Conservation (phyloP, 2,113 vertebrate genomes). For the Anoplopoma fimbria region DNA sequence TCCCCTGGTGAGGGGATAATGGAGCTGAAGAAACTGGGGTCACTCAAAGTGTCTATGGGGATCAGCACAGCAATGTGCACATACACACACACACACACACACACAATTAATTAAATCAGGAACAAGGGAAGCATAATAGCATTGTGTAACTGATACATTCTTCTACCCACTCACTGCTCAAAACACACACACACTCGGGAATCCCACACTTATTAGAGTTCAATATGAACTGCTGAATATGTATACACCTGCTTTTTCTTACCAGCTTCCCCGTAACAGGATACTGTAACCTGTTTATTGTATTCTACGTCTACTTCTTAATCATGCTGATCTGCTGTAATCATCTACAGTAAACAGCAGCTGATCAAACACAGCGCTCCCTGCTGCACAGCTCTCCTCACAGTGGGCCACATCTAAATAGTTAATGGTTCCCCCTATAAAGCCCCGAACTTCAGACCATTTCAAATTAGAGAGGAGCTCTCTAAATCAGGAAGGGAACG, state of each 20-base stretch:
- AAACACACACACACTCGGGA: conserved; percentile 28
- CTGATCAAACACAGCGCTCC: conserved; percentile 65
- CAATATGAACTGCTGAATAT: conserved; percentile 28
- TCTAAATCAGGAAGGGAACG: conserved; percentile 62
- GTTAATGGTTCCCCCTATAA: conserved; percentile 69
- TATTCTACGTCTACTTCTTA: conserved; percentile 27
- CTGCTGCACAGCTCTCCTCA: conserved; percentile 39
- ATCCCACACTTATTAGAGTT: conserved; percentile 27
- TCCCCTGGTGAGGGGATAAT: conserved; percentile 58
- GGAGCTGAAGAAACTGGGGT: conserved; percentile 70
- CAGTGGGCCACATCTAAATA: conserved; percentile 73
- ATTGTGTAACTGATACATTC: conserved; percentile 62
- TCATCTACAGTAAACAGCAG: conserved; percentile 61
- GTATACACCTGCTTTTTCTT: conserved; percentile 25
- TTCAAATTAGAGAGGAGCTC: conserved; percentile 72
- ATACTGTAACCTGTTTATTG: conserved; percentile 24
- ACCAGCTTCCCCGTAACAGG: conserved; percentile 1
- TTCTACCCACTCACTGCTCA: not conserved
- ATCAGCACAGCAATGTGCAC: conserved; percentile 18
- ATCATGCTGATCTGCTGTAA: conserved; percentile 42
- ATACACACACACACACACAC: conserved; percentile 34
- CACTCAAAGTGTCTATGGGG: conserved; percentile 51
- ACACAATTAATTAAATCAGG: conserved; percentile 42
- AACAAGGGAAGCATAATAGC: conserved; percentile 41
- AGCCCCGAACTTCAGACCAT: conserved; percentile 71